Evolutionary conservation across 2,888 invertebrate genomes (phyloP).

Genomic region (Aspidiotus rigidus): DNA sequence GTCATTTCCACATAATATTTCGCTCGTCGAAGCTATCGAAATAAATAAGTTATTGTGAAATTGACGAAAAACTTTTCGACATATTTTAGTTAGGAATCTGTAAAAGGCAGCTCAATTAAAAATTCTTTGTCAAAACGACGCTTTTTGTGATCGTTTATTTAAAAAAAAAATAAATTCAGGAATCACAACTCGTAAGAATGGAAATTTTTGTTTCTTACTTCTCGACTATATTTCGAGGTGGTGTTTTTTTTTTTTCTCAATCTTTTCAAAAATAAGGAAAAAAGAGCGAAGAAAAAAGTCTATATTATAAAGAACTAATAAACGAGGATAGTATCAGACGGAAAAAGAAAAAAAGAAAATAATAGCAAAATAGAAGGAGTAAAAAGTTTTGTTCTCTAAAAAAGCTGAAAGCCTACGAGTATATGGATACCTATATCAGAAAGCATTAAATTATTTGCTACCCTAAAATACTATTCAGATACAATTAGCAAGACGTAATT

Average conservation of each 20-base stretch:
- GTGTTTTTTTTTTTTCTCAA: not conserved
- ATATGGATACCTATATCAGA: not conserved
- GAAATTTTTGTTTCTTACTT: too few relatives aligned
- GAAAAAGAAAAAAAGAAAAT: not conserved
- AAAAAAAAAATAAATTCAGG: not conserved
- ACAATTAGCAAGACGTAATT: constrained; percentile 11
- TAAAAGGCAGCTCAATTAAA: constrained; percentile 2
- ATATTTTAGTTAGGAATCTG: not conserved
- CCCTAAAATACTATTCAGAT: not conserved
- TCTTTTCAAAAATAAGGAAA: not conserved
- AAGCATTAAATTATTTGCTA: not conserved
- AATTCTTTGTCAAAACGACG: not conserved
- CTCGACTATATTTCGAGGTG: too few relatives aligned
- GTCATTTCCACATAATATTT: too few relatives aligned
- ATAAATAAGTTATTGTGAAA: too few relatives aligned
- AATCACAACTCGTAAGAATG: too few relatives aligned
- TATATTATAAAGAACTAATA: not conserved
- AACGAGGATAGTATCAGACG: not conserved
- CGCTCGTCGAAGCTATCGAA: too few relatives aligned
- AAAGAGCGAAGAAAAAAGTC: not conserved
- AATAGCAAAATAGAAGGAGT: not conserved
- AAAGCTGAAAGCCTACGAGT: not conserved
- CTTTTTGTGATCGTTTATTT: not conserved
- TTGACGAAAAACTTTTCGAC: not conserved
- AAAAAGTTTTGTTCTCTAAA: not conserved